Conservation (phyloP, 2,113 vertebrate species). For the Anguilla rostrata region DNA sequence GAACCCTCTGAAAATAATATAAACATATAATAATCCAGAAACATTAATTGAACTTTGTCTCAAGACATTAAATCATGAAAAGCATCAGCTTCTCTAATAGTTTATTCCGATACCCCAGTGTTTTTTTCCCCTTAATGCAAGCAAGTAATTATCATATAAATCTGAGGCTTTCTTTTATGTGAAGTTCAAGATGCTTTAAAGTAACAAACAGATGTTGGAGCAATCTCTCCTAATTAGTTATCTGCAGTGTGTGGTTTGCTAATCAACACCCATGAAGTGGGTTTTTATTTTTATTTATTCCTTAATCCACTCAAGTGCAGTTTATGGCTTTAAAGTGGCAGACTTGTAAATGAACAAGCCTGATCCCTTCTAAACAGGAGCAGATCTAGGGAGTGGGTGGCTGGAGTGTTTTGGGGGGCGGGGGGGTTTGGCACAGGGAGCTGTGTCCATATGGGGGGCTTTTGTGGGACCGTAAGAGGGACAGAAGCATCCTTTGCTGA, state of each 20-base stretch:
- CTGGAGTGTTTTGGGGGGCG: not conserved
- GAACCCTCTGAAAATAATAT: not conserved
- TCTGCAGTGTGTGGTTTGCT: slow-evolving; percentile 50
- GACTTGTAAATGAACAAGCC: slow-evolving; percentile 51
- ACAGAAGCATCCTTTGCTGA: slow-evolving; percentile 18
- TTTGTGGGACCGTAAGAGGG: slow-evolving; percentile 8
- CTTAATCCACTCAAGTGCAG: slow-evolving; percentile 55
- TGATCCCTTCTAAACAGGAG: slow-evolving; percentile 31
- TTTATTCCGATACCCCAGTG: slow-evolving; percentile 37
- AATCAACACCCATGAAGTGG: slow-evolving; percentile 54
- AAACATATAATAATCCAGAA: slow-evolving; percentile 11
- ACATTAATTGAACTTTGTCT: slow-evolving; percentile 2
- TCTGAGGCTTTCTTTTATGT: slow-evolving; percentile 43
- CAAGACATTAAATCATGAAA: slow-evolving; percentile 28
- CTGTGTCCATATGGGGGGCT: not conserved
- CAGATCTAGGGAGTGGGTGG: slow-evolving; percentile 35
- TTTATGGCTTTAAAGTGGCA: slow-evolving; percentile 57
- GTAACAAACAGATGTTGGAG: slow-evolving; percentile 49
- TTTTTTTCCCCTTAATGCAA: slow-evolving; percentile 36
- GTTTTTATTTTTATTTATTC: slow-evolving; percentile 48
- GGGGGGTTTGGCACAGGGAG: slow-evolving; percentile 13
- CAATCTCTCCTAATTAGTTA: slow-evolving; percentile 53
- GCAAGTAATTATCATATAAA: slow-evolving; percentile 53
- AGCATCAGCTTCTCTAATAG: slow-evolving; percentile 32
- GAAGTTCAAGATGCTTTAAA: slow-evolving; percentile 47